These are phyloP conservation scores for Cynoglossus semilaevis DNA, from an alignment of 2,113 vertebrate species.

Conservation along the genomic window DNA sequence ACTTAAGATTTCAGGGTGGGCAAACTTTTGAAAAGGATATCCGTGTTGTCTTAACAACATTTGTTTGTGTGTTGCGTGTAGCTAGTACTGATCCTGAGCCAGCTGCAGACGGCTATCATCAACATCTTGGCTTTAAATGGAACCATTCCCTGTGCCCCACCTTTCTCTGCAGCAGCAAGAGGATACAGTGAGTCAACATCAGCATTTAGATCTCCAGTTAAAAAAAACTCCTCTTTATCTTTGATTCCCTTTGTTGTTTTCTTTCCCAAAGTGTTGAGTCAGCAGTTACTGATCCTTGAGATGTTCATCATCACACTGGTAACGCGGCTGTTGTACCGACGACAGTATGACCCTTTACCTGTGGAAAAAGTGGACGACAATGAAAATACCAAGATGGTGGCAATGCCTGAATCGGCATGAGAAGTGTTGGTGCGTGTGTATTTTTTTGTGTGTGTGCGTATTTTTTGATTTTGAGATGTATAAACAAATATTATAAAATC, in stretches of 20 bases:
- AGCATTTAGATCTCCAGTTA: background rate
- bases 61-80: constrained; percentile 54
- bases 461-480: constrained; percentile 27
- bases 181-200: constrained; percentile 78
- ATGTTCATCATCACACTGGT: constrained; percentile 87
- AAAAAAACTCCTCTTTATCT: background rate
- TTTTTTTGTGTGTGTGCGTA: constrained; percentile 2
- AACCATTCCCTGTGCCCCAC: constrained; percentile 79
- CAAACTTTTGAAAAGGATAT: background rate
- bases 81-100: constrained; percentile 83
- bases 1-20: too few species aligned
- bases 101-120: constrained; percentile 83
- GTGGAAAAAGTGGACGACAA: constrained; percentile 52
- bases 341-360: constrained; percentile 70
- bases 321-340: constrained; percentile 78
- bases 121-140: constrained; percentile 74
- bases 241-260: background rate
- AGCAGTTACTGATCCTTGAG: constrained; percentile 85
- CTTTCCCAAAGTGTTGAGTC: constrained; percentile 74
- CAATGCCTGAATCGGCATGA: constrained; percentile 43
- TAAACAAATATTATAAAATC: constrained; percentile 10
- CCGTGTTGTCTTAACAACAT: background rate
- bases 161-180: constrained; percentile 77
- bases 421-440: constrained; percentile 14
- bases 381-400: constrained; percentile 54